Conservation (phyloP, 2,113 vertebrate genomes). For the Elanus axillaris region DNA sequence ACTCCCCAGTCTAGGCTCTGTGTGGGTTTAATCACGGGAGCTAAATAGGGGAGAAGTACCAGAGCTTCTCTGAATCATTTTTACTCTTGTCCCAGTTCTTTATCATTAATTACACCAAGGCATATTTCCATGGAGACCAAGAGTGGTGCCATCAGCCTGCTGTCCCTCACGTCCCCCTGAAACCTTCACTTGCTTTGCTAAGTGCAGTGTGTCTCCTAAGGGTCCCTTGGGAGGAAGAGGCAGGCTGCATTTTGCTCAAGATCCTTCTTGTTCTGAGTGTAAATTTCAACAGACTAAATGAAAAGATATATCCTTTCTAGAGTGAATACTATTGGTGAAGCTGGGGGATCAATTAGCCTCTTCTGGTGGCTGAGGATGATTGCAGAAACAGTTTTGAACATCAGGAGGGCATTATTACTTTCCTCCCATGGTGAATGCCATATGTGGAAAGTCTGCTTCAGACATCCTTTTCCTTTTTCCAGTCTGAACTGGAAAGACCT, state of each 20-base stretch:
- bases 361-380: not conserved
- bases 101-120: not conserved
- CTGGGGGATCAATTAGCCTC: not conserved
- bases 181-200: not conserved
- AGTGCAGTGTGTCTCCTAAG: rapidly evolving
- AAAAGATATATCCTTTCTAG: not conserved
- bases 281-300: not conserved
- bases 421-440: not conserved
- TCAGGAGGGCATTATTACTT: not conserved
- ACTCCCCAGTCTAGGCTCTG: not conserved
- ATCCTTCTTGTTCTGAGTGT: not conserved
- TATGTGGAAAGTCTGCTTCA: not conserved
- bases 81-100: slow-evolving; percentile 13
- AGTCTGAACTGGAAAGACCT: not conserved
- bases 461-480: slow-evolving; percentile 3
- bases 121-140: slow-evolving; percentile 24
- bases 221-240: not conserved
- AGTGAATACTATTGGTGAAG: not conserved
- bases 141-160: not conserved
- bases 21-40: slow-evolving; percentile 39
- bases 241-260: not conserved
- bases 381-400: slow-evolving; percentile 14
- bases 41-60: not conserved
- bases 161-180: not conserved
- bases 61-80: slow-evolving; percentile 42